phyloP scores from a whole-genome alignment of 2,113 vertebrate species.

The Gymnocephalus cernua region DNA sequence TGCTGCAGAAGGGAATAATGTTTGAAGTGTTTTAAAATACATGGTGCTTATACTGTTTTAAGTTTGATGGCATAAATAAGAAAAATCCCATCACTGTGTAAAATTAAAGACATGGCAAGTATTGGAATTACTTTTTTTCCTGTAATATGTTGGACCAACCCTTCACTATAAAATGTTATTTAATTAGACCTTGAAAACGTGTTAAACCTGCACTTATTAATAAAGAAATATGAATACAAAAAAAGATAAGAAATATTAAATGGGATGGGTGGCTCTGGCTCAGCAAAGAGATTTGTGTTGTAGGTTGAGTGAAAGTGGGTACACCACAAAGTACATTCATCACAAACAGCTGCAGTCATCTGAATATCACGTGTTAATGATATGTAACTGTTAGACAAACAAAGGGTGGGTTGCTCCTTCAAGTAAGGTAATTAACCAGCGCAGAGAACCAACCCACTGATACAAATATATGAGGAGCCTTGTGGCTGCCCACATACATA shows the following conservation, averaged over 20 bases:
- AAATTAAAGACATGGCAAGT: too few relatives aligned
- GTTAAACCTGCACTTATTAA: too few relatives aligned
- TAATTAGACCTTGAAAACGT: too few relatives aligned
- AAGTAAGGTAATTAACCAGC: slow-evolving; percentile 37
- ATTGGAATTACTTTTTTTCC: too few relatives aligned
- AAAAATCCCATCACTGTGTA: not conserved
- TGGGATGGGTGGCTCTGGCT: not conserved
- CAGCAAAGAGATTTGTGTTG: not conserved
- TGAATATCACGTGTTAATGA: slow-evolving; percentile 2
- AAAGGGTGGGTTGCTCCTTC: slow-evolving; percentile 33
- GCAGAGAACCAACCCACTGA: slow-evolving; percentile 13
- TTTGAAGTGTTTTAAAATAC: slow-evolving; percentile 1
- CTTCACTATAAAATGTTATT: too few relatives aligned
- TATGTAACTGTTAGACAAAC: slow-evolving; percentile 11
- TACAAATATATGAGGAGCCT: slow-evolving; percentile 1
- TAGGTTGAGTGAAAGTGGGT: not conserved
- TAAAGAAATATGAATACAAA: too few relatives aligned
- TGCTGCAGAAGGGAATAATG: not conserved
- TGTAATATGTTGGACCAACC: too few relatives aligned
- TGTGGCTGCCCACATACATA: slow-evolving; percentile 11
- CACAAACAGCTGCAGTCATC: not conserved
- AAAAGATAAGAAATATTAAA: not conserved
- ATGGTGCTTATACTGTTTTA: not conserved
- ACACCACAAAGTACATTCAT: not conserved
- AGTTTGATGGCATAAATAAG: slow-evolving; percentile 2